Conservation (phyloP, 2,797 vertebrate genomes). For the Gambusia yucatana region DNA sequence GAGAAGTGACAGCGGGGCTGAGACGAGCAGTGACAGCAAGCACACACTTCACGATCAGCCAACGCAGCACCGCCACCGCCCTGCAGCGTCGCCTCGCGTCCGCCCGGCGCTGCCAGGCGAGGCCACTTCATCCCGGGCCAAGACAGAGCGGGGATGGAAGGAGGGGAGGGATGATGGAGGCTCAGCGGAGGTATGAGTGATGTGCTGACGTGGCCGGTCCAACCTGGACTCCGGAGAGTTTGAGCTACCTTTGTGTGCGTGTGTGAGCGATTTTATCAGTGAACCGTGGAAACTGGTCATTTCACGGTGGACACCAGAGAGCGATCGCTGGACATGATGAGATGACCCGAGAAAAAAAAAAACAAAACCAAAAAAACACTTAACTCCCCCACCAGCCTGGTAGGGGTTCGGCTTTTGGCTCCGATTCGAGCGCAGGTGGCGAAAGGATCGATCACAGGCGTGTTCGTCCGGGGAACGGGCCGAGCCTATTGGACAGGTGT, state of each 20-base stretch:
- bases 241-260: slow-evolving; percentile 23
- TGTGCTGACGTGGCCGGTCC: slow-evolving; percentile 31
- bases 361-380: slow-evolving; percentile 42
- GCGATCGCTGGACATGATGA: slow-evolving; percentile 57
- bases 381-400: slow-evolving; percentile 43
- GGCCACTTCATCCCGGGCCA: slow-evolving; percentile 16
- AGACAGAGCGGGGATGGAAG: slow-evolving; percentile 13
- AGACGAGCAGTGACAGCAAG: slow-evolving; percentile 63
- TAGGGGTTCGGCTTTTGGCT: slow-evolving; percentile 50
- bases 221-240: slow-evolving; percentile 40
- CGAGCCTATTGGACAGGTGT: slow-evolving; percentile 41
- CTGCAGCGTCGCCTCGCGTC: slow-evolving; percentile 56
- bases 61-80: slow-evolving; percentile 41
- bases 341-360: slow-evolving; percentile 50
- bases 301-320: slow-evolving; percentile 64
- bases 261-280: slow-evolving; percentile 42
- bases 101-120: slow-evolving; percentile 33
- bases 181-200: slow-evolving; percentile 34
- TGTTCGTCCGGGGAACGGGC: slow-evolving; percentile 57
- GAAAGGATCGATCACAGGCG: slow-evolving; percentile 69
- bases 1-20: slow-evolving; percentile 63
- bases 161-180: slow-evolving; percentile 6
- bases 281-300: slow-evolving; percentile 67
- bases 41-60: slow-evolving; percentile 50
- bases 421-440: slow-evolving; percentile 62